phyloP scores from a whole-genome alignment of 2,113 vertebrate species.

The Camelus dromedarius region DNA sequence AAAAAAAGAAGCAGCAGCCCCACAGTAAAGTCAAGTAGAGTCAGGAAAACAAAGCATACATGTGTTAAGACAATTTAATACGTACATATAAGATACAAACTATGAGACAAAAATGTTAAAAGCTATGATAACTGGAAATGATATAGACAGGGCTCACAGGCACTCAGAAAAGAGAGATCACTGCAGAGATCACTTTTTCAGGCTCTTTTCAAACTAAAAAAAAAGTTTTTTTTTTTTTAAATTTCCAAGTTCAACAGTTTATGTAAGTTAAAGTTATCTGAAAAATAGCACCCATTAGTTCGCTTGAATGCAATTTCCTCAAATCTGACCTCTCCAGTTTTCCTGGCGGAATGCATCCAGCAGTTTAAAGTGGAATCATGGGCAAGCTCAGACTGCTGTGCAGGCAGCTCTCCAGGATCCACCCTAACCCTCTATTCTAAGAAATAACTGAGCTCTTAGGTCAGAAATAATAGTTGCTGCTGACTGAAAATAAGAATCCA shows the following conservation, averaged over 20 bases:
- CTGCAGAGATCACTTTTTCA: background rate
- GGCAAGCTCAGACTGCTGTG: background rate
- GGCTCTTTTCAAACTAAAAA: background rate
- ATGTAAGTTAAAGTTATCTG: background rate
- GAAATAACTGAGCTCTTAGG: background rate
- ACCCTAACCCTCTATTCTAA: background rate
- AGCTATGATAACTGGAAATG: background rate
- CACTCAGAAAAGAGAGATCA: background rate
- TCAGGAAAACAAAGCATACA: background rate
- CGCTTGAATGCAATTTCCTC: background rate
- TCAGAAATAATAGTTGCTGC: background rate
- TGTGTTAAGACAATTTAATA: background rate
- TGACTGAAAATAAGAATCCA: background rate
- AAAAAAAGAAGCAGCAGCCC: background rate
- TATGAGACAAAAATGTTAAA: background rate
- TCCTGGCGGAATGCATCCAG: background rate
- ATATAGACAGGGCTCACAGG: background rate
- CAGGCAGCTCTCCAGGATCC: background rate
- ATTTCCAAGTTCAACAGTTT: conserved; percentile 6
- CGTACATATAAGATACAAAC: background rate
- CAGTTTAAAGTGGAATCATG: background rate
- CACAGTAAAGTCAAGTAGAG: background rate
- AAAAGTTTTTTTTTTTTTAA: no score
- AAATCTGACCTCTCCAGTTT: background rate
- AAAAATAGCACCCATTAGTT: background rate